These are phyloP conservation scores for Drosophila nigritarsus DNA, from an alignment of 2,888 invertebrate genomes.

Conservation along the genomic window DNA sequence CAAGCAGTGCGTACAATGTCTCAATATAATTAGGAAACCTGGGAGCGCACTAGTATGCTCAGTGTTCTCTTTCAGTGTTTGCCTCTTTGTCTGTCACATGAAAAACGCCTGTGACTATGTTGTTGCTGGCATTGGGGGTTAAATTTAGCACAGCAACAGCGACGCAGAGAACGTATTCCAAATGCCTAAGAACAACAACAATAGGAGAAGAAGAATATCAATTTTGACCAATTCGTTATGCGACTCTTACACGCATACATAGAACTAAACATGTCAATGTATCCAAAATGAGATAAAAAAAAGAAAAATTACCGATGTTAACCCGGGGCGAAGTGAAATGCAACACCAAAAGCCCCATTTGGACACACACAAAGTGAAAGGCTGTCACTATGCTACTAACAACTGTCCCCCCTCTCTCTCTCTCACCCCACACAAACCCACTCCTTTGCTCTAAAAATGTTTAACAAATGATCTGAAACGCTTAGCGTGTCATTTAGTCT, in stretches of 20 bases:
- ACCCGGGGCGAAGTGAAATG: slow-evolving; percentile 72
- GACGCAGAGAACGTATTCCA: neutral
- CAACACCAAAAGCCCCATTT: slow-evolving; percentile 69
- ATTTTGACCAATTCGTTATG: slow-evolving; percentile 40
- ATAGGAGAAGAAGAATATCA: slow-evolving; percentile 17
- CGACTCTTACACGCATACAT: slow-evolving; percentile 28
- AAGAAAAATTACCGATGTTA: slow-evolving; percentile 74
- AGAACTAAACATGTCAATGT: slow-evolving; percentile 8
- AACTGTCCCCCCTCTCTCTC: slow-evolving; percentile 2
- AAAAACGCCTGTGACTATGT: neutral
- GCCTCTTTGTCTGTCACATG: slow-evolving; percentile 16
- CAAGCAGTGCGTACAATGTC: slow-evolving; percentile 27
- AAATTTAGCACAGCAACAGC: slow-evolving; percentile 47
- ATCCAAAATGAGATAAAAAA: slow-evolving; percentile 55
- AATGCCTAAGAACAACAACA: neutral
- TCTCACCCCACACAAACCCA: neutral
- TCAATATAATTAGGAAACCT: slow-evolving; percentile 21
- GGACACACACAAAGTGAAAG: slow-evolving; percentile 69
- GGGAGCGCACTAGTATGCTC: slow-evolving; percentile 1
- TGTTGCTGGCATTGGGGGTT: slow-evolving; percentile 22
- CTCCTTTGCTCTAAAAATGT: slow-evolving; percentile 18
- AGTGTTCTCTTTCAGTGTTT: neutral
- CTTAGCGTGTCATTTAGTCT: slow-evolving; percentile 68
- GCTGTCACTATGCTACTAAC: slow-evolving; percentile 62
- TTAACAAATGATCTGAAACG: slow-evolving; percentile 70